Evolutionary conservation across 1,140 invertebrate species (phyloP).

Genomic region (Steinernema feltiae): DNA sequence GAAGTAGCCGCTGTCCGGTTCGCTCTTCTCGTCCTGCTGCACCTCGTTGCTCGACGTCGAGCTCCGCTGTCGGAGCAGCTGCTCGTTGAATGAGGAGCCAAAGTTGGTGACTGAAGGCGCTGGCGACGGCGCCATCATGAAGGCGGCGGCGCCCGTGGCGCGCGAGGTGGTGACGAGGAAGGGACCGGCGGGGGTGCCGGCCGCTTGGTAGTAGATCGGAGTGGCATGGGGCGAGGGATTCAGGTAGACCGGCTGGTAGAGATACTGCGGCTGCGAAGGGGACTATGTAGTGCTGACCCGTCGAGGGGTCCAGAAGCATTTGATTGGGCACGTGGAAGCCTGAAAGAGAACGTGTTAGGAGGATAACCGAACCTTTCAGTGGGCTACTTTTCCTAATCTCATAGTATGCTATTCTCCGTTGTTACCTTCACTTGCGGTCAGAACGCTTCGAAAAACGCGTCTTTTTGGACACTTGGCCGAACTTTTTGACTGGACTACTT

Average conservation of each 20-base stretch:
- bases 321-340: constrained; percentile 3
- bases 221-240: not conserved
- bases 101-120: not conserved
- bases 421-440: no score
- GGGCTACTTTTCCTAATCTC: not conserved
- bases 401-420: not conserved
- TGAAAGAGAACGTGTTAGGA: not conserved
- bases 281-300: not conserved
- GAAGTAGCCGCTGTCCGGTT: constrained; percentile 4
- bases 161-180: not conserved
- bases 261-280: not conserved
- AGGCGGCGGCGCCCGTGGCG: not conserved
- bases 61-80: not conserved
- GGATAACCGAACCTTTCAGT: not conserved
- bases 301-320: constrained; percentile 7
- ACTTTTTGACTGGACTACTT: no score
- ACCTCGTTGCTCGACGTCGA: not conserved
- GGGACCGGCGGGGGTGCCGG: not conserved
- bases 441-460: no score
- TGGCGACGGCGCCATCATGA: not conserved
- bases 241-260: constrained; percentile 8
- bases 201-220: constrained; percentile 4
- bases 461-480: no score
- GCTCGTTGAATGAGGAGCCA: not conserved
- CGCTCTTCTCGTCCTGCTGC: constrained; percentile 5